Base-by-base conservation (phyloP, 1,140 invertebrate genomes). In the Drosophila oshimai region DNA sequence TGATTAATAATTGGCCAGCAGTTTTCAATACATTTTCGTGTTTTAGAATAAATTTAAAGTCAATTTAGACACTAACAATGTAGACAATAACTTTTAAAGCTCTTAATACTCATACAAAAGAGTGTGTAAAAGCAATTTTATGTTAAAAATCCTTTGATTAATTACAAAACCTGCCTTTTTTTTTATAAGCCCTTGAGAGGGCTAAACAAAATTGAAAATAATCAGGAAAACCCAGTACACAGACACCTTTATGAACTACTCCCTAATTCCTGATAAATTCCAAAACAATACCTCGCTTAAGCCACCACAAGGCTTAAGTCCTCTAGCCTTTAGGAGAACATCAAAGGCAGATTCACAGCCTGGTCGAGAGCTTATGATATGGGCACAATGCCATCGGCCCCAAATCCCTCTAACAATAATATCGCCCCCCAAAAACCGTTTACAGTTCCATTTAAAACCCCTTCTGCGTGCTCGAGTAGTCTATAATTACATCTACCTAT, bases 401-500 rank as follows among this genome's bases (percentile, higher is more conserved):
- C 13, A 49, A 65, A 65, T 29, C 34, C 42, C 33, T n/a, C 10
- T 12, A 65, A 65, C 61, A 49, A 64, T 47, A 39, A 65, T 37
- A 29, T 29, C 13, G 24, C 6, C n/a, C 28, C 22, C 12, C 24
- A 26, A 51, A 49, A 65, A 39, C 42, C 61, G 44, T 50, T 65
- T 64, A 65, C 42, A 65, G 49, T 64, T 64, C 36, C 28, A 20
- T 26, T 18, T 46, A 50, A 37, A 60, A 39, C 71, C 72, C 57
- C 76, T 70, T n/a, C n/a, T 62, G 36, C 60, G 22, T 45, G 45
- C 18, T 51, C 22, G 57, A 58, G 71, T 71, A 60, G 72, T 47
- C 77, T 67, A 75, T 80, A 80, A 80, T 80, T 80, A 75, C 72
- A 49, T 80, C 67, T 72, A 67, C 67, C 61, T 79, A 70, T 67